Evolutionary conservation across 2,113 vertebrate genomes (phyloP).

Genomic region (Desmodus rotundus): DNA sequence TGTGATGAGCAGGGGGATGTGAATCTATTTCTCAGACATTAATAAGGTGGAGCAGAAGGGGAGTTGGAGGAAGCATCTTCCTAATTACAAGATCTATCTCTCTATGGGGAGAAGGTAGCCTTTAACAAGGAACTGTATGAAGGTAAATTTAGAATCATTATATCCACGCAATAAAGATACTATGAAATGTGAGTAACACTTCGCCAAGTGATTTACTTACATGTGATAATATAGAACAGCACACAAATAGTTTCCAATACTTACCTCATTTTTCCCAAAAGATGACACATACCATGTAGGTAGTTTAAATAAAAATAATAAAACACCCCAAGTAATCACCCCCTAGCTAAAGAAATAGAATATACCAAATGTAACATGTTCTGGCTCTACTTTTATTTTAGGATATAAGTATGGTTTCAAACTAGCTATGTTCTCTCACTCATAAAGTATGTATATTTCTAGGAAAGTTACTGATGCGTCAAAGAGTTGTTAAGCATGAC

Average conservation of each 20-base stretch:
- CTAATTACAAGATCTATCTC: neutral
- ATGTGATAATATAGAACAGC: neutral
- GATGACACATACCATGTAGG: neutral
- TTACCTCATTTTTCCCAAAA: neutral
- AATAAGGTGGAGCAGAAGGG: neutral
- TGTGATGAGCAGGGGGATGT: neutral
- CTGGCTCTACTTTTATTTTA: neutral
- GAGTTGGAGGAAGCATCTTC: neutral
- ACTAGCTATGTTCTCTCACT: neutral
- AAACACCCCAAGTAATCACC: neutral
- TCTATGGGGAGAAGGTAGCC: neutral
- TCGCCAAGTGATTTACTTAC: neutral
- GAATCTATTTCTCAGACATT: neutral
- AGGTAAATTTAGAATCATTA: neutral
- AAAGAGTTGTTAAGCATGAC: neutral
- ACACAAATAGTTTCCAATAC: neutral
- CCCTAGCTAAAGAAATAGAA: neutral
- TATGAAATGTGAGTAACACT: neutral
- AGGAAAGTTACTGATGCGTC: neutral
- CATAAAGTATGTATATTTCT: neutral
- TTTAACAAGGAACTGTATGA: neutral
- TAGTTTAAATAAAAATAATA: neutral
- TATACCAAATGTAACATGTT: neutral
- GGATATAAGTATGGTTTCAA: neutral
- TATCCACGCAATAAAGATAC: neutral